These are phyloP conservation scores for Drosophila mauritiana DNA, from an alignment of 1,140 invertebrate species.

Conservation along the genomic window DNA sequence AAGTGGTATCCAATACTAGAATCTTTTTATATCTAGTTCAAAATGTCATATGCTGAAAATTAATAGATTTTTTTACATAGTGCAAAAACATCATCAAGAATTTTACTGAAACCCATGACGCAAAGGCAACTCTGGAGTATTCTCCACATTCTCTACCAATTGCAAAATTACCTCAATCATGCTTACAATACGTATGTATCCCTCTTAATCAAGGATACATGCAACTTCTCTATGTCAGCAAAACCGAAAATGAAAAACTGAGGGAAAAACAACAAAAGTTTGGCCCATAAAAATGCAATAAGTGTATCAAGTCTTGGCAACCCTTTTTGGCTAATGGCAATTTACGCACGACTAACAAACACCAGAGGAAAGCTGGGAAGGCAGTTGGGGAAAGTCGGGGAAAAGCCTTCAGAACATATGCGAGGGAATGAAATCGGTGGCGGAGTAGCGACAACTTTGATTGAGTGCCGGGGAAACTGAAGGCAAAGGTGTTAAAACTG, in stretches of 20 bases:
- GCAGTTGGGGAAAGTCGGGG: background rate
- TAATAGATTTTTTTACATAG: too few species aligned
- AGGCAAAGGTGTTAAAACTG: slow-evolving; percentile 75
- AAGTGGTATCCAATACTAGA: background rate
- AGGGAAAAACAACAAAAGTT: slow-evolving; percentile 48
- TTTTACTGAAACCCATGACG: too few species aligned
- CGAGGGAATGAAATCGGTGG: slow-evolving; percentile 26
- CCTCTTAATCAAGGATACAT: slow-evolving; percentile 50
- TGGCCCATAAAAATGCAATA: slow-evolving; percentile 76
- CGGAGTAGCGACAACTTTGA: slow-evolving; percentile 66
- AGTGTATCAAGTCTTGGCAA: slow-evolving; percentile 62
- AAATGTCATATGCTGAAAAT: background rate
- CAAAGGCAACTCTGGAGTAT: too few species aligned
- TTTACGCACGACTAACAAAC: slow-evolving; percentile 78
- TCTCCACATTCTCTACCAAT: background rate
- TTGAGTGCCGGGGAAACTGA: slow-evolving; percentile 67
- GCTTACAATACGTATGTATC: slow-evolving; percentile 25
- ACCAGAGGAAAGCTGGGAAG: slow-evolving; percentile 35
- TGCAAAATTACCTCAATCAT: slow-evolving; percentile 34
- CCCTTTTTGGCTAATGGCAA: slow-evolving; percentile 76
- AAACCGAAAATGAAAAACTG: slow-evolving; percentile 17
- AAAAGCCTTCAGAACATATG: slow-evolving; percentile 37
- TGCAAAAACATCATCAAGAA: too few species aligned
- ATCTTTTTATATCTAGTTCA: background rate
- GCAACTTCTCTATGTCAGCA: slow-evolving; percentile 24